Evolutionary conservation across 2,113 vertebrate species (phyloP).

Genomic region (Lophochroa leadbeateri): DNA sequence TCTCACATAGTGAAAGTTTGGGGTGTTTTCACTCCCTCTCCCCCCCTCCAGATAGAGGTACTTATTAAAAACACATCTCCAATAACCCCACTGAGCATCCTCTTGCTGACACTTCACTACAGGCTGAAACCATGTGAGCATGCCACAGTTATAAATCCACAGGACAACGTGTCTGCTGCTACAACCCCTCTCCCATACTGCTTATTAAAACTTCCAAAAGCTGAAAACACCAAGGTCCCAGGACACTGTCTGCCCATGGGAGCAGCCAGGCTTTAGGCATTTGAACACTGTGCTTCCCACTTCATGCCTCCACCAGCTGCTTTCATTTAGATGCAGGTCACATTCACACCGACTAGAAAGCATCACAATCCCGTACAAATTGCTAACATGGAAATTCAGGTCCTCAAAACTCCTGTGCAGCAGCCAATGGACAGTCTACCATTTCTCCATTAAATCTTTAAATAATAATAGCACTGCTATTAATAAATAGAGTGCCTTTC

Average conservation of each 20-base stretch:
- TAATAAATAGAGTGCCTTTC: neutral
- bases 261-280: neutral
- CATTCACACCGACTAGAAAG: slow-evolving; percentile 41
- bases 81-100: neutral
- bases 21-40: neutral
- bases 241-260: neutral
- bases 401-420: slow-evolving; percentile 20
- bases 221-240: slow-evolving; percentile 2
- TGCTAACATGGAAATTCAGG: slow-evolving; percentile 46
- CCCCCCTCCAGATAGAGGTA: rapidly evolving
- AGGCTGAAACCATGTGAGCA: neutral
- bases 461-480: slow-evolving; percentile 24
- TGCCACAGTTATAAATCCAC: neutral
- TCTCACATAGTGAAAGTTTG: neutral
- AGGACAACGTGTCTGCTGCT: neutral
- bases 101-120: neutral
- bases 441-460: slow-evolving; percentile 32
- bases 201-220: neutral
- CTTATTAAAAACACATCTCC: neutral
- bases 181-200: neutral
- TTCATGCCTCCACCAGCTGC: slow-evolving; percentile 26
- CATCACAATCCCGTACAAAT: slow-evolving; percentile 44
- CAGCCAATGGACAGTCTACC: slow-evolving; percentile 22
- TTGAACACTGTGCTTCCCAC: neutral
- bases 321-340: slow-evolving; percentile 51